Percentiles rank a stretch among this genome's conserved stretches.
Conservation (phyloP, 1,140 invertebrate genomes). For the Physella acuta region DNA sequence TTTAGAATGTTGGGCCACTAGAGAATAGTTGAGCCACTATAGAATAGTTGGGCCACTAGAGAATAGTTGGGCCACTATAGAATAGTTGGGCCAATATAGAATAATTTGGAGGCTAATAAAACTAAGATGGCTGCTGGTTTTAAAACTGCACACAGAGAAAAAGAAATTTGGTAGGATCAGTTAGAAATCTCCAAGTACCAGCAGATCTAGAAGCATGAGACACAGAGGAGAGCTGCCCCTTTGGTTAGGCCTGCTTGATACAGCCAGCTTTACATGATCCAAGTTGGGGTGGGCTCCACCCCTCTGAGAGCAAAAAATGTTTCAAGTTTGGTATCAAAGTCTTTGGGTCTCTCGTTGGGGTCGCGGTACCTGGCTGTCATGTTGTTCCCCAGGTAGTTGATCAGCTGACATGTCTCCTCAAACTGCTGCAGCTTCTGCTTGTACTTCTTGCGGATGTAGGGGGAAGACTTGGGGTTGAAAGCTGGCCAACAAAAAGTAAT, state of each 20-base stretch:
- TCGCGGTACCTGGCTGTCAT: constrained; percentile 58
- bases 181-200: no score
- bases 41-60: no score
- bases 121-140: no score
- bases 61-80: no score
- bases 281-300: constrained; percentile 50
- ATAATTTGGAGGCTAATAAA: no score
- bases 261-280: constrained; percentile 38
- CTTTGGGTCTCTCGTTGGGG: constrained; percentile 50
- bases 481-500: constrained; percentile 61
- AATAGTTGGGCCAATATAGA: no score
- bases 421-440: constrained; percentile 58
- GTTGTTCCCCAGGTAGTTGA: constrained; percentile 57
- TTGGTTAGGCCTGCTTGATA: not conserved
- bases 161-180: no score
- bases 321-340: constrained; percentile 58
- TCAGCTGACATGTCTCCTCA: constrained; percentile 59
- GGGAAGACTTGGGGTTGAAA: constrained; percentile 59
- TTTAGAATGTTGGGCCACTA: no score
- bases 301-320: constrained; percentile 54
- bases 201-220: no score
- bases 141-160: no score
- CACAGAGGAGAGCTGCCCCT: no score
- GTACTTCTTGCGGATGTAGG: constrained; percentile 59
- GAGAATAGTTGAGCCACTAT: no score